Evolutionary conservation across 2,797 vertebrate species (phyloP), one percentile per base, ranked within the genome.

Genomic region (Hypotaenidia okinawae): DNA sequence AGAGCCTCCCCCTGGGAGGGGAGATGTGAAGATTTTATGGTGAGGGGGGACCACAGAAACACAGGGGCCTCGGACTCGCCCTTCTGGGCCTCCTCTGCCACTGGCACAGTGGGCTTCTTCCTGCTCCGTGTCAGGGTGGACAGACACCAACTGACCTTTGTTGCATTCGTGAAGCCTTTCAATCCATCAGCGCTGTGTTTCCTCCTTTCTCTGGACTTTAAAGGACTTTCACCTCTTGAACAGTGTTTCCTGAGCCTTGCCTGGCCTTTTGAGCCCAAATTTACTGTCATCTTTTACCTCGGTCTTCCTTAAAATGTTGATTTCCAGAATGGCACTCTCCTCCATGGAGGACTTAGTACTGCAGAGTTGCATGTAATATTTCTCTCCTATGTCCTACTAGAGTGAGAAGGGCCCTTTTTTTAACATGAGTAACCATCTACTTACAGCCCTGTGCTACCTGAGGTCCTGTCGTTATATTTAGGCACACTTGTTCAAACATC

Each of bases 21-120:
- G 39, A 28, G 16, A 1, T 75, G 18, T 1, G 6, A 43, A 21
- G 21, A 17, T 22, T 87, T 39, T 15, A 15, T 3, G 43, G 27
- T 9, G 11, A 66, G 30, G 4, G 1, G 41, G 17, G 23, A 23
- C 13, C 9, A 5, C 0, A 0, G 30, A 61, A 68, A 54, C 1
- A 0, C 14, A 30, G 51, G 19, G 13, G 13, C 13, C 47, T 10
- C 11, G 0, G 30, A 13, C 37, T 52, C 22, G 54, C 16, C 55
- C 35, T 51, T 45, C 49, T 33, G 22, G 21, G 54, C 67, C 57
- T 89, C 39, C 82, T 55, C 63, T 54, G 43, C 35, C 55, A 14
- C 16, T 6, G 23, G 45, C 6, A 1, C 17, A 35, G 25, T 12
- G 11, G 11, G 23, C 35, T 79, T 64, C 45, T 23, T 51, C 52